Evolutionary conservation across 2,797 vertebrate species (phyloP), one percentile per base, ranked within the genome.

Genomic region (Leuciscus waleckii): DNA sequence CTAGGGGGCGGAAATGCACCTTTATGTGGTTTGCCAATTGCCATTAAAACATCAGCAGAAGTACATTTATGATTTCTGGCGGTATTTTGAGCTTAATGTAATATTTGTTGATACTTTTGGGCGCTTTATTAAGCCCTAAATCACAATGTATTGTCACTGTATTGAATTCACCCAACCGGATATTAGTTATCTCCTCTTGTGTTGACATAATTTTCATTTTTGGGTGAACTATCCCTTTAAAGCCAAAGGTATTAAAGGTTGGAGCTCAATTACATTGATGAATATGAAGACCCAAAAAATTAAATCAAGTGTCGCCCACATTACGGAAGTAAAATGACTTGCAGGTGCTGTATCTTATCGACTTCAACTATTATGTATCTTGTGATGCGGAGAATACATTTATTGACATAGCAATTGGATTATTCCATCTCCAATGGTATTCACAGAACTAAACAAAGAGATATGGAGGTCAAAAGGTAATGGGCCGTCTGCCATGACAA

Each of bases 391-490:
- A 41, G 35, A 69, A 41, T 41, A 26, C 4, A 39, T 41, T 32
- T 11, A 41, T 43, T 63, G 56, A 29, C 56, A 79, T 0, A 19
- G 3, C 16, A 3, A 65, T 41, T 7, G 26, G 26, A 79, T 79
- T 46, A 79, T 32, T 65, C 11, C 5, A n/a, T 35, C 63, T 51
- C 19, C 29, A 68, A 54, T 41, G n/a, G 8, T 51, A 81, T 69
- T 68, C 37, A 68, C 26, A 83, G 43, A 76, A 79, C 49, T 81
- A 80, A 51, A 86, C 71, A 85, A 39, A 84, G 68, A 43, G 21
- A 85, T 78, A 87, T 61, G 49, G 65, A 89, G 35, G 61, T 85
- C 83, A 54, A 88, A 71, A 84, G 85, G 81, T 82, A 39, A 87
- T 10, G 56, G 63, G 77, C 32, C 58, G 69, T 65, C 51, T 86